Conservation (phyloP, 2,797 vertebrate genomes). For the Balearica regulorum region DNA sequence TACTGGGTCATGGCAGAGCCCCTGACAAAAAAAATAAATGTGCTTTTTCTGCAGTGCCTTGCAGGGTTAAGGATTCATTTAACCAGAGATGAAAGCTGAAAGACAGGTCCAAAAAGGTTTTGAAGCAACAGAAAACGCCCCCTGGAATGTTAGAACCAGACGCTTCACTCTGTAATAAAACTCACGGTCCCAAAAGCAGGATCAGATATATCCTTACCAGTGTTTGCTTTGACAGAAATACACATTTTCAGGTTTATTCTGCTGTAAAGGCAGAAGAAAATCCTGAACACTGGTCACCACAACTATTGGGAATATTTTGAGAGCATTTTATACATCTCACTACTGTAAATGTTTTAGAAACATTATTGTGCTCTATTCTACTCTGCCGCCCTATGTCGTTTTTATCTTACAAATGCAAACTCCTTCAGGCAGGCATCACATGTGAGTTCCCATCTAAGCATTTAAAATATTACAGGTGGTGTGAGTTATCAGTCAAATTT, state of each 20-base stretch:
- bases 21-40: background rate
- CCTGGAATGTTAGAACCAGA: background rate
- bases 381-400: background rate
- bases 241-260: background rate
- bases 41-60: background rate
- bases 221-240: background rate
- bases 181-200: background rate
- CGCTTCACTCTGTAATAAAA: background rate
- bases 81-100: slow-evolving; percentile 10
- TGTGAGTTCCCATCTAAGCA: background rate
- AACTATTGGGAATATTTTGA: background rate
- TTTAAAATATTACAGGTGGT: background rate
- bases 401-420: background rate
- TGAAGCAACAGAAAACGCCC: background rate
- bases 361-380: background rate
- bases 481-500: background rate
- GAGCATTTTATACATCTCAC: background rate
- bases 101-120: background rate
- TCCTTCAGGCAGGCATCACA: background rate
- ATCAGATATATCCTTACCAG: background rate
- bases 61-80: background rate
- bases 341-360: background rate
- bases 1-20: background rate
- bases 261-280: background rate
- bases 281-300: background rate